phyloP scores from a whole-genome alignment of 2,113 vertebrate species.

The Bombycilla garrulus region DNA sequence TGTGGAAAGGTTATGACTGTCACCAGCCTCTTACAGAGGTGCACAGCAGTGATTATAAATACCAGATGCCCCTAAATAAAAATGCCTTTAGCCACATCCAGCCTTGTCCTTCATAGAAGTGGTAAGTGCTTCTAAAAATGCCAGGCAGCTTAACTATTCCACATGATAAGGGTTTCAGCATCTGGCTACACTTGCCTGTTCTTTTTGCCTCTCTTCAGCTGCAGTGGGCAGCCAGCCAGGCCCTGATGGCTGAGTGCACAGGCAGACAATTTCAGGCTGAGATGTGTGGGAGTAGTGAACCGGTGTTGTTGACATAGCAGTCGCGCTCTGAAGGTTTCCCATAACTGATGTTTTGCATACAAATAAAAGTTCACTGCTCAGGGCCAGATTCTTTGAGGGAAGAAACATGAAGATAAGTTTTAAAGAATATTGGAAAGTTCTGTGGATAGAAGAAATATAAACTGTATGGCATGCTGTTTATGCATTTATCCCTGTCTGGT shows the following conservation, averaged over 20 bases:
- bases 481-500: background rate
- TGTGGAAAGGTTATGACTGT: conserved; percentile 19
- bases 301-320: background rate
- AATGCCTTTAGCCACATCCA: background rate
- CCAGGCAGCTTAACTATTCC: background rate
- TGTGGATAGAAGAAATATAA: background rate
- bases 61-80: conserved; percentile 36
- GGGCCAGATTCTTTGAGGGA: background rate
- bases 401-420: background rate
- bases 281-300: background rate
- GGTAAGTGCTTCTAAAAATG: conserved; percentile 26
- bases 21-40: conserved; percentile 28
- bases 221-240: background rate
- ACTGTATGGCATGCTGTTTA: background rate
- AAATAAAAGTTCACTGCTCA: background rate
- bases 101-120: background rate
- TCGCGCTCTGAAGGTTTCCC: background rate
- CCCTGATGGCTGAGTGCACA: background rate
- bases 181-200: background rate
- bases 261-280: background rate
- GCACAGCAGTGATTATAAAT: background rate
- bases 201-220: background rate
- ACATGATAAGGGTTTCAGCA: background rate
- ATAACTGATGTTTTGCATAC: background rate
- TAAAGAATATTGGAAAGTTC: background rate